Evolutionary conservation across 2,113 vertebrate species (phyloP).

Genomic region (Chlorodrepanis virens): DNA sequence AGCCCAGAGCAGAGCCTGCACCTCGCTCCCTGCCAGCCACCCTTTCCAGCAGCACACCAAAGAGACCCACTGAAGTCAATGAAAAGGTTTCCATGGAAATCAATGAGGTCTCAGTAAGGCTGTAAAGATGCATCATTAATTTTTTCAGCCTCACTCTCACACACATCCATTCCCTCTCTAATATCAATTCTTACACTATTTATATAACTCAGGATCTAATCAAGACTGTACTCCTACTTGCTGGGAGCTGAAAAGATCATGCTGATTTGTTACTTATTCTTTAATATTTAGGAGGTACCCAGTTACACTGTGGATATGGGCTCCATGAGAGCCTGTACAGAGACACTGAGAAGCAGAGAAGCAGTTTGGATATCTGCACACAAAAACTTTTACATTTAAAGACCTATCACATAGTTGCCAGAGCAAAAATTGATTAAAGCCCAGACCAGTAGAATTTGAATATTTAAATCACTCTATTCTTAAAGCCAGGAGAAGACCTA

Average conservation of each 20-base stretch:
- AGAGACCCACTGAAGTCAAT: constrained; percentile 45
- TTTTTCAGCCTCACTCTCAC: constrained; percentile 54
- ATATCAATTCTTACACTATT: constrained; percentile 60
- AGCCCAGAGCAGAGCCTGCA: neutral
- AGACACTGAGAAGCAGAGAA: neutral
- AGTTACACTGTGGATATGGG: neutral
- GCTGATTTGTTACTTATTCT: constrained; percentile 50
- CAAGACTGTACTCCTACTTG: constrained; percentile 53
- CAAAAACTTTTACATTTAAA: neutral
- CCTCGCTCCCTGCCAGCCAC: constrained; percentile 33
- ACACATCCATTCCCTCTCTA: constrained; percentile 36
- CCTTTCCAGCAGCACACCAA: neutral
- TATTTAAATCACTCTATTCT: neutral
- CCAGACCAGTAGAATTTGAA: neutral
- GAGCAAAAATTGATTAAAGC: neutral
- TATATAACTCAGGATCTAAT: constrained; percentile 64
- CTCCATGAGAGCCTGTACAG: neutral
- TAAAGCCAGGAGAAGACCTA: neutral
- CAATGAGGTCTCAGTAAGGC: constrained; percentile 59
- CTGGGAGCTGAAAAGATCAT: constrained; percentile 46
- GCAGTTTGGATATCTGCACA: neutral
- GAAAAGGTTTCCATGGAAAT: constrained; percentile 67
- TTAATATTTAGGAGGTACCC: constrained; percentile 48
- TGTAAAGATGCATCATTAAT: constrained; percentile 66
- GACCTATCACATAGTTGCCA: neutral